A percentile compares a stretch with the other conserved stretches of the same genome.
Evolutionary conservation across 2,113 vertebrate species (phyloP).

Genomic region (Nothocercus nigrocapillus): DNA sequence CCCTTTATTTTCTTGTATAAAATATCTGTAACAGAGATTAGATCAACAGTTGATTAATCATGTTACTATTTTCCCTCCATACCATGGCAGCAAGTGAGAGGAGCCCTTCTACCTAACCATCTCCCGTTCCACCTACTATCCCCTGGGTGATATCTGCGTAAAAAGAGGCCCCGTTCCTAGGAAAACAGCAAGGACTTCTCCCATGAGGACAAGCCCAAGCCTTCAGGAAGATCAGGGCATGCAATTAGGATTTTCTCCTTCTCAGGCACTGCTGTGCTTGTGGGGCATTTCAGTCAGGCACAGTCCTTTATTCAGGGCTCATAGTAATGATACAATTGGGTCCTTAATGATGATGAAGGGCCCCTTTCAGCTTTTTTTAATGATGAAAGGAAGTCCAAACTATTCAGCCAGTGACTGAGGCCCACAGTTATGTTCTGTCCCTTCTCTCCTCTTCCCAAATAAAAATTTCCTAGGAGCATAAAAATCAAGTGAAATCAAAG

Average conservation of each 20-base stretch:
- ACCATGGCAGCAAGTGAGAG: background rate
- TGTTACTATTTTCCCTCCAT: background rate
- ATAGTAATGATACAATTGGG: background rate
- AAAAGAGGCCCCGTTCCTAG: background rate
- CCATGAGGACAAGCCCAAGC: background rate
- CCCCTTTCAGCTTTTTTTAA: background rate
- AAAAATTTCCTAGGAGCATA: background rate
- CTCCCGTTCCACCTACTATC: background rate
- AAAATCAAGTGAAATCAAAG: background rate
- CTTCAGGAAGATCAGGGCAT: background rate
- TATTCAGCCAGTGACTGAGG: conserved; percentile 7
- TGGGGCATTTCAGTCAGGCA: background rate
- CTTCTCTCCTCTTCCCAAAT: background rate
- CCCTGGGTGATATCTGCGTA: background rate
- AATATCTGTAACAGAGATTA: background rate
- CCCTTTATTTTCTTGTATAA: background rate
- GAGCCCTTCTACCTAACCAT: background rate
- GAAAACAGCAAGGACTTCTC: background rate
- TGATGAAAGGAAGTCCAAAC: conserved; percentile 24
- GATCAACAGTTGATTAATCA: background rate
- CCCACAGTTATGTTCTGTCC: background rate
- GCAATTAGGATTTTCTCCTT: background rate
- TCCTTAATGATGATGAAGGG: background rate
- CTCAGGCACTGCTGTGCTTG: background rate
- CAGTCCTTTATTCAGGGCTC: background rate